Evolutionary conservation across 2,797 vertebrate species (phyloP).

Genomic region (Lateolabrax maculatus): DNA sequence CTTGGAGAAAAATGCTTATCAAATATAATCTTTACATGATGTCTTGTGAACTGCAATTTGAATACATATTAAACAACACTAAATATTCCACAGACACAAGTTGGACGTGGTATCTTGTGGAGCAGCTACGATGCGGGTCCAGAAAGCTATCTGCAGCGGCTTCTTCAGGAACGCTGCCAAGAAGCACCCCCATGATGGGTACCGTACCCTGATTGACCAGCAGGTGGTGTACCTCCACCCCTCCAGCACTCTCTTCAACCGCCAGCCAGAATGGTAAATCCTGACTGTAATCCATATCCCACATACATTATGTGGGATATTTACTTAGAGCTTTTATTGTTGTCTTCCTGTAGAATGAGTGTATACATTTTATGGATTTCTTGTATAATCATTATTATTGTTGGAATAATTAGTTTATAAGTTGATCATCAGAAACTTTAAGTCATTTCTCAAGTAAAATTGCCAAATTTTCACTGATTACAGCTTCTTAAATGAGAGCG

Average conservation of each 20-base stretch:
- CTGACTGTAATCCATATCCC: not conserved
- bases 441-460: not conserved
- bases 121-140: conserved; percentile 91
- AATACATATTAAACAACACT: not conserved
- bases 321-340: not conserved
- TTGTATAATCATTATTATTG: not conserved
- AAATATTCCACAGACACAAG: conserved; percentile 86
- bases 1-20: too few species aligned
- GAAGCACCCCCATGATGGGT: conserved; percentile 94
- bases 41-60: not conserved
- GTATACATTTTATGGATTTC: not conserved
- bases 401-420: not conserved
- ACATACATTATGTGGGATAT: not conserved
- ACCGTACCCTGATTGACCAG: conserved; percentile 92
- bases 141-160: conserved; percentile 95
- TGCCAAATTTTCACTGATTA: not conserved
- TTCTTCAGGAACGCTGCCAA: conserved; percentile 94
- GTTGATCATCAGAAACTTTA: too few species aligned
- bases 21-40: not conserved
- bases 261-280: conserved; percentile 93
- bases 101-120: conserved; percentile 94
- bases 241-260: conserved; percentile 94
- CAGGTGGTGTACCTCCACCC: conserved; percentile 95
- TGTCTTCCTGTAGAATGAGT: not conserved
- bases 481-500: not conserved